Percentiles rank a stretch among this genome's conserved stretches.
phyloP scores from a whole-genome alignment of 2,113 vertebrate species.

The Rhinogobius similis region DNA sequence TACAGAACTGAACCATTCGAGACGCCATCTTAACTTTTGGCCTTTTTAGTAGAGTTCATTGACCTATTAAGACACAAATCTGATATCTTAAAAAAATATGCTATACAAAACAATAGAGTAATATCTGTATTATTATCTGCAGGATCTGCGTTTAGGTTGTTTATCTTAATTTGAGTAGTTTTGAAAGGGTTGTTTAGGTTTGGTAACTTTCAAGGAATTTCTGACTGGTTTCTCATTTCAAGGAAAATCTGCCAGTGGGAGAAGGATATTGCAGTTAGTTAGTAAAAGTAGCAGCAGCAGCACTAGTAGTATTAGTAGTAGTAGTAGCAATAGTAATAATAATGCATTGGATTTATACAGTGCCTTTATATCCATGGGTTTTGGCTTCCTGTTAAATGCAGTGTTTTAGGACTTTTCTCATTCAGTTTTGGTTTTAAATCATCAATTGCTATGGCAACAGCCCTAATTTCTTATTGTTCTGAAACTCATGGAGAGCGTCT shows the following conservation, averaged over 20 bases:
- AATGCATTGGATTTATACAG: neutral
- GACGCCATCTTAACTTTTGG: constrained; percentile 13
- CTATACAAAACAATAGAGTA: neutral
- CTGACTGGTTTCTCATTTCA: neutral
- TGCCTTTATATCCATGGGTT: no score
- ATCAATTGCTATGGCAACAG: no score
- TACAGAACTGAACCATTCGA: constrained; percentile 53
- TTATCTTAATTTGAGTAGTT: neutral
- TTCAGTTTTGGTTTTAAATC: no score
- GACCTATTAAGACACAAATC: neutral
- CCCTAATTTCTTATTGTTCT: no score
- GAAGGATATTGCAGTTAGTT: no score
- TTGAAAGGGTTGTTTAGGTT: neutral
- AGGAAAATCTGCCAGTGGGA: neutral
- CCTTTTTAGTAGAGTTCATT: neutral
- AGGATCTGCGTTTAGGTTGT: neutral
- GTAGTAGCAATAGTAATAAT: neutral
- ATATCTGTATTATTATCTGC: neutral
- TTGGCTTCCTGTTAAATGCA: no score
- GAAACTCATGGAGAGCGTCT: no score
- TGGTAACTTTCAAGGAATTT: neutral
- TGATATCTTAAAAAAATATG: neutral
- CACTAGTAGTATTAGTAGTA: neutral
- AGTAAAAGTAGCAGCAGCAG: neutral
- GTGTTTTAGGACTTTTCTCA: no score